These are phyloP conservation scores for Lucifuga dentata DNA, from an alignment of 2,113 vertebrate genomes.

Conservation along the genomic window DNA sequence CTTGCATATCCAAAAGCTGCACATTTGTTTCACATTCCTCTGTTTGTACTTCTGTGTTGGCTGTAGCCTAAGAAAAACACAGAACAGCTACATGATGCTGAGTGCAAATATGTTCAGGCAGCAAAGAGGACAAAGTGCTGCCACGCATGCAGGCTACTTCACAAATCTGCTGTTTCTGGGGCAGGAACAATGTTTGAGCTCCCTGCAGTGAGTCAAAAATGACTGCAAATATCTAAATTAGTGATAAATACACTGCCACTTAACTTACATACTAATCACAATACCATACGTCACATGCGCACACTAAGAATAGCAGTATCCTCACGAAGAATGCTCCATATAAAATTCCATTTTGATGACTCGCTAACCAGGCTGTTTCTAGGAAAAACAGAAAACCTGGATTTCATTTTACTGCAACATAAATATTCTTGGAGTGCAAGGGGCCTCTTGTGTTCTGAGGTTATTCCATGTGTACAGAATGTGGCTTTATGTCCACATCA, in stretches of 20 bases:
- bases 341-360: constrained; percentile 22
- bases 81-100: background rate
- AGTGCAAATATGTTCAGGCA: no score
- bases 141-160: background rate
- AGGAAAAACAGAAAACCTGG: constrained; percentile 24
- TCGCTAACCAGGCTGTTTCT: constrained; percentile 23
- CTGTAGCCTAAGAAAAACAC: background rate
- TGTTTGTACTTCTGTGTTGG: constrained; percentile 13
- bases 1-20: constrained; percentile 4
- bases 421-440: background rate
- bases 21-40: constrained; percentile 52
- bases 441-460: background rate
- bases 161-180: background rate
- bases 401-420: constrained; percentile 15
- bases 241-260: constrained; percentile 56
- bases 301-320: no score
- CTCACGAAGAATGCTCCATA: no score
- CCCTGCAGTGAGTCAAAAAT: background rate
- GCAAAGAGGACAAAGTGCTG: no score
- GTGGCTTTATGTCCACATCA: background rate
- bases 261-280: background rate
- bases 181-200: background rate
- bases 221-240: constrained; percentile 61
- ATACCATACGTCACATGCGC: no score
- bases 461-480: constrained; percentile 26